Evolutionary conservation across 64 coral and sea anemone genomes (phyloP), one percentile per base, ranked within the genome.

Genomic region (Actinia equina): DNA sequence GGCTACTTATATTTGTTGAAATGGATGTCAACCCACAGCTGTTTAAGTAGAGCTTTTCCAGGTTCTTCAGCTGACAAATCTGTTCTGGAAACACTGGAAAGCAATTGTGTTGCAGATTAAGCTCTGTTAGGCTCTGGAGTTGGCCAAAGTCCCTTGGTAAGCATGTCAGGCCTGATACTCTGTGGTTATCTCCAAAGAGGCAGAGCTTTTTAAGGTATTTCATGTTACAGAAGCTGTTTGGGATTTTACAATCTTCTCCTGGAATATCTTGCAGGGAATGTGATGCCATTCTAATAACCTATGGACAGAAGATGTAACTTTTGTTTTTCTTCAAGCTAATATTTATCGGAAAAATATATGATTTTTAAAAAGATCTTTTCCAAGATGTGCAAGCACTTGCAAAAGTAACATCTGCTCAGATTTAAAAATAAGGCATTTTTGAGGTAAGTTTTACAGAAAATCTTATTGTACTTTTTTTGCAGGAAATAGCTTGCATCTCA

Each of bases 41-140:
- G 71, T 89, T 92, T 42, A 98, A 45, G 54, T 95, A 92, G 41
- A 98, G 91, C 59, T 92, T 94, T 80, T 62, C 85, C 17, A 98
- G 56, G 46, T 82, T 86, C 19, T 10, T 11, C 61, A 98, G 77
- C 1, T 82, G 20, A 70, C 90, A 93, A 86, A 99, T 88, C 20
- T 91, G 88, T 43, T 83, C 18, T 82, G 96, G 96, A 44, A 99
- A 99, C 20, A 30, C 82, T 11, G 45, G 64, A 85, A 99, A 89
- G 62, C 77, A 85, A 51, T 99, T 99, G 58, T 89, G 85, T 14
- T 76, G 89, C 12, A 99, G 65, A 82, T 95, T 79, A n/a, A 99
- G 80, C 71, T 86, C 59, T 81, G 86, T 77, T 15, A 99, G 79
- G 14, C 80, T 69, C 82, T 53, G 37, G 42, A 99, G 86, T 12